Evolutionary conservation across 2,113 vertebrate species (phyloP).

Genomic region (Ceyx cyanopectus): DNA sequence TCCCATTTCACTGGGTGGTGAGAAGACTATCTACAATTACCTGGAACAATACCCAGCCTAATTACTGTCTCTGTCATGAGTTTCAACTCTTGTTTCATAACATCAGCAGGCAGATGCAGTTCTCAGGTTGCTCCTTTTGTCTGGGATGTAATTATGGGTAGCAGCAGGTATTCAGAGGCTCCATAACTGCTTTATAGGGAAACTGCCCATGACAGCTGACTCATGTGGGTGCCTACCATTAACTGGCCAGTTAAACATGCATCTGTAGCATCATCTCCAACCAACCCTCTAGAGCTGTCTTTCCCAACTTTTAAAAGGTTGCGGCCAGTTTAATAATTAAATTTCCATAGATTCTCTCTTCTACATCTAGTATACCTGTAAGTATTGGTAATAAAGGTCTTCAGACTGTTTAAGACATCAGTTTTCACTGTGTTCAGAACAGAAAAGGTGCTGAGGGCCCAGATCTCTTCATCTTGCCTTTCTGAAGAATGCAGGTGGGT

Average conservation of each 20-base stretch:
- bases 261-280: background rate
- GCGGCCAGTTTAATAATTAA: background rate
- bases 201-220: slow-evolving; percentile 18
- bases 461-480: background rate
- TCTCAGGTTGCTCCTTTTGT: slow-evolving; percentile 42
- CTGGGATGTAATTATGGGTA: slow-evolving; percentile 37
- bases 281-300: background rate
- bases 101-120: background rate
- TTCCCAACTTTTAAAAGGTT: background rate
- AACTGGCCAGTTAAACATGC: slow-evolving; percentile 4
- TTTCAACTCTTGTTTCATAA: slow-evolving; percentile 8
- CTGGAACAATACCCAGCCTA: background rate
- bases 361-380: background rate
- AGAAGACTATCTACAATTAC: slow-evolving; percentile 19
- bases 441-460: rapidly evolving
- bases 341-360: background rate
- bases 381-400: background rate
- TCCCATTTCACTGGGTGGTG: background rate
- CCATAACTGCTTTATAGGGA: slow-evolving; percentile 19
- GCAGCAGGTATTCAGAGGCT: background rate
- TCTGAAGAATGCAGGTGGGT: background rate
- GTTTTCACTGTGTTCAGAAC: background rate
- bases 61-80: slow-evolving; percentile 35
- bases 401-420: background rate
- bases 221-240: background rate